These are phyloP conservation scores for Lasioglossum vierecki DNA, from an alignment of 2,888 invertebrate species.

Conservation along the genomic window DNA sequence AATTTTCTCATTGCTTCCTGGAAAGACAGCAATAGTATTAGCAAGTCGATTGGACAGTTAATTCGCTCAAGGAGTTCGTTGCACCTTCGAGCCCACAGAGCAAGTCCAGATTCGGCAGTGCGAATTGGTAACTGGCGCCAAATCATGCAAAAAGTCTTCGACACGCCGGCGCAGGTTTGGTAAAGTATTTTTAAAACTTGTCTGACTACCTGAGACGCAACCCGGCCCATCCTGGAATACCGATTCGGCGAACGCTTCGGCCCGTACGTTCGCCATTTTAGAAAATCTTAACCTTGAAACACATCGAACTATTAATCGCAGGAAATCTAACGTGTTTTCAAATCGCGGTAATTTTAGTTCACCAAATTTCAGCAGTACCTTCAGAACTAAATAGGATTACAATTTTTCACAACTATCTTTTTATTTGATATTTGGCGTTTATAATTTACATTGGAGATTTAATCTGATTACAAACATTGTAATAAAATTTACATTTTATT, in stretches of 20 bases:
- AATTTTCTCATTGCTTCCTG: not conserved
- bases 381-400: not conserved
- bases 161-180: constrained; percentile 61
- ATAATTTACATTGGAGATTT: not conserved
- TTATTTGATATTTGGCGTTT: not conserved
- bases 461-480: not conserved
- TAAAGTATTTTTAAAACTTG: constrained; percentile 77
- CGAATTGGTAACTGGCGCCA: constrained; percentile 71
- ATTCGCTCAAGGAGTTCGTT: constrained; percentile 44
- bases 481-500: not conserved
- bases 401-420: not conserved
- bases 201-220: constrained; percentile 69
- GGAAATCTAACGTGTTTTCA: not conserved
- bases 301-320: too few relatives aligned
- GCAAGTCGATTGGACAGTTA: not conserved
- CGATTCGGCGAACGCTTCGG: constrained; percentile 56
- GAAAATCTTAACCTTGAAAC: constrained; percentile 42
- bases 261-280: constrained; percentile 14
- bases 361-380: not conserved
- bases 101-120: constrained; percentile 51
- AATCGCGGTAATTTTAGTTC: not conserved
- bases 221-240: constrained; percentile 67
- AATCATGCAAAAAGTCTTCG: constrained; percentile 69
- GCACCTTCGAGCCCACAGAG: constrained; percentile 36
- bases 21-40: not conserved